Base-by-base conservation (phyloP, 2,888 invertebrate genomes). In the Dryadula phaetusa region DNA sequence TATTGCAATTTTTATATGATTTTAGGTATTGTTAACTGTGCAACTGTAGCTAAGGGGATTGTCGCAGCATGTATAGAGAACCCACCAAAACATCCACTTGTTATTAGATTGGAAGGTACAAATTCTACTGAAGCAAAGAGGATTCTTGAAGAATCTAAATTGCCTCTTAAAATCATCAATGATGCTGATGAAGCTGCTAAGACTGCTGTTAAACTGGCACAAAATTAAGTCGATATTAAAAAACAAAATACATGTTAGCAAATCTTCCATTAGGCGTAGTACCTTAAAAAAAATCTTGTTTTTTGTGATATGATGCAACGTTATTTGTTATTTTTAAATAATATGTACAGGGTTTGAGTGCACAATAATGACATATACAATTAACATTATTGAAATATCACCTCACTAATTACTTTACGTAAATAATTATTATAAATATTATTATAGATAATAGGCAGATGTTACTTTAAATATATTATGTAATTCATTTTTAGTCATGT, bases 31-130 rank as follows among this genome's bases (percentile, higher is more conserved):
- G 99, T 99, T 0, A 99, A 99, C 90, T 99, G 99, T 90, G 97
- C 96, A 5, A 99, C 97, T 0, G 97, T 99, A 77, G 99, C 99
- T 0, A 97, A 96, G 79, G 99, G 99, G 47, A 97, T 99, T 75
- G 96, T 99, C 4, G 95, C 96, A 67, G 99, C 99, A 2, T 96
- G 96, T 74, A 96, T 95, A 83, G 95, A 95, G 64, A 95, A 96
- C 70, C 94, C 96, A 49, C 93, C 99, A 0, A 94, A 95, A 78
- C 95, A 98, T 67, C 99, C 99, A 0, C 92, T 99, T 49, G 95
- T 99, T 64, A 98, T 99, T 47, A 94, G 99, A 77, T 90, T 99
- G 66, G 99, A 99, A 94, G 99, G 99, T 63, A 99, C 98, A 18
- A 99, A 99, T 88, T 97, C 98, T 0, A 88, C 86, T 0, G 95